These are phyloP conservation scores for Hermetia illucens DNA, from an alignment of 1,140 invertebrate genomes.

Conservation along the genomic window DNA sequence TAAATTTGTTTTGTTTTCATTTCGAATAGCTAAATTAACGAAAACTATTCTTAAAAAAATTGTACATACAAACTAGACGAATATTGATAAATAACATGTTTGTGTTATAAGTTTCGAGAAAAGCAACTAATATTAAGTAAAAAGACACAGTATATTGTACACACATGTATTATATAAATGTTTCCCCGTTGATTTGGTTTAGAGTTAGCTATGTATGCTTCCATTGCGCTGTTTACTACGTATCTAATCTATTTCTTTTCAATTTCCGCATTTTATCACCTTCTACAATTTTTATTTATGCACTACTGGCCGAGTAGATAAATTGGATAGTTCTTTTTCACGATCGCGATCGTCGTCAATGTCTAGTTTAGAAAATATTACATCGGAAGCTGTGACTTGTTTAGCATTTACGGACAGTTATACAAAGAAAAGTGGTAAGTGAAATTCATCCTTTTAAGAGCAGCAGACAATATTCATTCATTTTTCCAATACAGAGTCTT, in stretches of 20 bases:
- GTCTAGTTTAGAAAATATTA: slow-evolving; percentile 93
- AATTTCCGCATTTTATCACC: neutral
- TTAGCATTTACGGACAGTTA: slow-evolving; percentile 92
- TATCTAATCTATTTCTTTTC: slow-evolving; percentile 4
- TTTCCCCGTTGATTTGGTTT: too few relatives aligned
- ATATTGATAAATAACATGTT: too few relatives aligned
- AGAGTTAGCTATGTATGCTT: too few relatives aligned
- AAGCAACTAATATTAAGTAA: too few relatives aligned
- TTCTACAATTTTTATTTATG: slow-evolving; percentile 23
- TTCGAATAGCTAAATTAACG: slow-evolving; percentile 1
- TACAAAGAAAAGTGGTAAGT: slow-evolving; percentile 79
- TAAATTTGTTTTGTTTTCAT: neutral
- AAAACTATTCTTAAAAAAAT: too few relatives aligned
- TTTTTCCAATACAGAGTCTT: slow-evolving; percentile 44
- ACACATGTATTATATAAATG: too few relatives aligned
- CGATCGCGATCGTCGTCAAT: slow-evolving; percentile 91
- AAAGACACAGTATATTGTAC: too few relatives aligned
- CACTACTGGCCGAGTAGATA: slow-evolving; percentile 71
- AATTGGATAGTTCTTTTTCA: slow-evolving; percentile 90
- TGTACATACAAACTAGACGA: too few relatives aligned
- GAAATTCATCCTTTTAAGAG: neutral
- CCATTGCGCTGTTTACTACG: too few relatives aligned
- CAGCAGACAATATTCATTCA: neutral
- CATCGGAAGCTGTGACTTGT: slow-evolving; percentile 89
- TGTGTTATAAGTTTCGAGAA: too few relatives aligned